phyloP scores from a whole-genome alignment of 1,140 invertebrate genomes.

The Penaeus chinensis region DNA sequence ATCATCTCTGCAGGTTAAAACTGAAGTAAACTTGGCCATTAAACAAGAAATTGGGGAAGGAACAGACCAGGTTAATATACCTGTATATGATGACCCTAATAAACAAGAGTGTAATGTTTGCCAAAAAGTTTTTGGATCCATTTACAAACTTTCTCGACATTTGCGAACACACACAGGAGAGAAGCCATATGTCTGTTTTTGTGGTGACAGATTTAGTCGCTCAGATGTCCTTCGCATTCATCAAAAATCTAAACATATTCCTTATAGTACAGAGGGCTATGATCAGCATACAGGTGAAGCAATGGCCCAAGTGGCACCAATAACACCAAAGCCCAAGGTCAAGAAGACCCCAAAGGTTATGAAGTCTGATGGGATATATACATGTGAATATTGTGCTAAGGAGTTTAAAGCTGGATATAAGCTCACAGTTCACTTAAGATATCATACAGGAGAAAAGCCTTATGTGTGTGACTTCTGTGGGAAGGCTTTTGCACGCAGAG shows the following conservation, averaged over 20 bases:
- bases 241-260: conserved; percentile 47
- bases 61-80: background rate
- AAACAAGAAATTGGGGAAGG: background rate
- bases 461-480: conserved; percentile 46
- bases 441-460: conserved; percentile 49
- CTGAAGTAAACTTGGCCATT: background rate
- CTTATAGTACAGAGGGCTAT: conserved; percentile 12
- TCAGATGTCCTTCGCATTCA: conserved; percentile 47
- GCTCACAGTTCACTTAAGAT: conserved; percentile 44
- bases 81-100: background rate
- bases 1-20: background rate
- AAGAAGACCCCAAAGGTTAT: conserved; percentile 35
- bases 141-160: conserved; percentile 46
- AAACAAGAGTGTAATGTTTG: conserved; percentile 47
- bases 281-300: background rate
- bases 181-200: conserved; percentile 44
- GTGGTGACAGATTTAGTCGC: conserved; percentile 43
- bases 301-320: background rate
- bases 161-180: conserved; percentile 49
- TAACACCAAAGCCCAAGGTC: conserved; percentile 9
- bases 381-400: conserved; percentile 49
- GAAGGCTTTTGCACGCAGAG: conserved; percentile 38
- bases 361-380: conserved; percentile 33
- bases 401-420: conserved; percentile 55
- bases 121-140: conserved; percentile 45